Percentiles rank a stretch among this genome's conserved stretches.
phyloP scores from a whole-genome alignment of 2,113 vertebrate genomes.

The Anoura caudifer region DNA sequence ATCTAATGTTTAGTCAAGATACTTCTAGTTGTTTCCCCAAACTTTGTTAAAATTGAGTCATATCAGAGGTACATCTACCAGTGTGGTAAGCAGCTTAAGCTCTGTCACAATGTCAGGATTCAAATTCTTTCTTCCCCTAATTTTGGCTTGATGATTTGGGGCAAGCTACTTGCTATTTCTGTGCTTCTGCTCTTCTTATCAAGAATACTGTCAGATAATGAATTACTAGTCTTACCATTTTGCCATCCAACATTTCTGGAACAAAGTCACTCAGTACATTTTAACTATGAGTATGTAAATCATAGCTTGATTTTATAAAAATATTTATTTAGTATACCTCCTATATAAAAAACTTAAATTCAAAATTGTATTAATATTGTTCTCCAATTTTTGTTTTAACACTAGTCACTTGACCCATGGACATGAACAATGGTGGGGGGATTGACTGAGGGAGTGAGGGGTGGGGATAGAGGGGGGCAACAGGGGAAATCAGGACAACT shows the following conservation, averaged over 20 bases:
- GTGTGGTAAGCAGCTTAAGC: neutral
- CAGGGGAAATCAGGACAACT: no score
- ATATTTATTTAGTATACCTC: neutral
- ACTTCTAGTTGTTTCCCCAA: neutral
- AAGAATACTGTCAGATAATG: neutral
- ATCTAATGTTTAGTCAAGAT: neutral
- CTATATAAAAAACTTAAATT: neutral
- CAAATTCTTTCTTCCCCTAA: neutral
- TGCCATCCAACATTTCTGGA: neutral
- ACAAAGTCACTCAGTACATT: neutral
- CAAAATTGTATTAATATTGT: neutral
- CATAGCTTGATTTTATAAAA: neutral
- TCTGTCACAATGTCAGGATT: neutral
- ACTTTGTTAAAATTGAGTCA: neutral
- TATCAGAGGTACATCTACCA: neutral
- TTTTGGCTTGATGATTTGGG: neutral
- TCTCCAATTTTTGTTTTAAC: no score
- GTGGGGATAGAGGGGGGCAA: no score
- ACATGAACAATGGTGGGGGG: no score
- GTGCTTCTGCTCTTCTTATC: neutral
- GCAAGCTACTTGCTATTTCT: neutral
- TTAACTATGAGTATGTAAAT: neutral
- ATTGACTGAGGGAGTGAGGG: no score
- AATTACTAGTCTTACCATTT: neutral
- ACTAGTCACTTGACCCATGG: no score